phyloP scores from a whole-genome alignment of 1,140 invertebrate genomes.

The Plodia interpunctella region DNA sequence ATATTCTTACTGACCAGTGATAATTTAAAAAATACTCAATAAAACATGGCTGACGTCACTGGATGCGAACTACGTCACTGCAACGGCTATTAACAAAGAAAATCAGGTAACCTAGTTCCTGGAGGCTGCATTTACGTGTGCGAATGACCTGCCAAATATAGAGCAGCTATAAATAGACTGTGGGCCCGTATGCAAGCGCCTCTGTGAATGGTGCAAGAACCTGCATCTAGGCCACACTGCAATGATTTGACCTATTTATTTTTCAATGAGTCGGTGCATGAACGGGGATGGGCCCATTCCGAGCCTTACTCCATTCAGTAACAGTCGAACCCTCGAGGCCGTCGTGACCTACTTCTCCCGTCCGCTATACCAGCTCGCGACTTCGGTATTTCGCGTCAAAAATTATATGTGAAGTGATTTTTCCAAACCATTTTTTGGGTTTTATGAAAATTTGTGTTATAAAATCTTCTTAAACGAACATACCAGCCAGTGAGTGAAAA shows the following conservation, averaged over 20 bases:
- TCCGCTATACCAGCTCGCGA: constrained; percentile 11
- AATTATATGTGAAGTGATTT: constrained; percentile 10
- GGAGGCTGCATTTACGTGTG: constrained; percentile 61
- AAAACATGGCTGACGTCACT: constrained; percentile 52
- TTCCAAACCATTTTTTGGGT: constrained; percentile 10
- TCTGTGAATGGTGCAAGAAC: constrained; percentile 60
- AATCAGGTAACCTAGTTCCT: constrained; percentile 74
- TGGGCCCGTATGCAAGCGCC: constrained; percentile 40
- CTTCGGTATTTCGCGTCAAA: constrained; percentile 13
- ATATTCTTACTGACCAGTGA: too few relatives aligned
- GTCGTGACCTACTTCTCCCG: constrained; percentile 52
- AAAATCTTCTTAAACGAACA: neutral
- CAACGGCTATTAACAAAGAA: constrained; percentile 59
- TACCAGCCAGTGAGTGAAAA: constrained; percentile 18
- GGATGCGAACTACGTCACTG: constrained; percentile 55
- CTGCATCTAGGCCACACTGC: constrained; percentile 65
- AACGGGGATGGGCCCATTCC: constrained; percentile 62
- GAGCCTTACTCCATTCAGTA: constrained; percentile 66
- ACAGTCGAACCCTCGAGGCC: constrained; percentile 55
- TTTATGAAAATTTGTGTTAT: constrained; percentile 2
- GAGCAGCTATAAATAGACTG: constrained; percentile 66
- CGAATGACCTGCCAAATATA: constrained; percentile 75
- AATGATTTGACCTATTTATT: constrained; percentile 75
- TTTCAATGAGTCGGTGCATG: constrained; percentile 70
- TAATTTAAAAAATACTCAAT: neutral